These are phyloP conservation scores for Chamaea fasciata DNA, from an alignment of 2,113 vertebrate genomes.

Conservation along the genomic window DNA sequence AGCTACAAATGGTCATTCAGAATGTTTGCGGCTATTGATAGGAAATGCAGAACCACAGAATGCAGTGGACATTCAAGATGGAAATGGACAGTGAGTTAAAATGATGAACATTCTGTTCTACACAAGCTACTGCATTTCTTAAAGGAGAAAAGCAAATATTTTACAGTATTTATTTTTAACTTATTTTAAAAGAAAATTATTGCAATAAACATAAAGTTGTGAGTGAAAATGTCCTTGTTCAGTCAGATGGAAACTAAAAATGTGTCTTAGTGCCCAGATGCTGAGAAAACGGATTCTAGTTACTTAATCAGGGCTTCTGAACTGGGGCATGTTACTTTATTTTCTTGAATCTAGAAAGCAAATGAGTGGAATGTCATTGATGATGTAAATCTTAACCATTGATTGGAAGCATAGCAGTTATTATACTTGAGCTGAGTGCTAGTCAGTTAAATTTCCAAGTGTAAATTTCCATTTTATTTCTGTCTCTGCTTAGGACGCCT, in stretches of 20 bases:
- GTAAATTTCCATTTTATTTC: background rate
- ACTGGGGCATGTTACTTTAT: background rate
- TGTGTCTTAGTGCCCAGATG: background rate
- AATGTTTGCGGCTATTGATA: conserved; percentile 94
- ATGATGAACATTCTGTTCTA: background rate
- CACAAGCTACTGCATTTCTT: background rate
- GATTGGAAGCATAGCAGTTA: background rate
- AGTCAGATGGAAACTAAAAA: background rate
- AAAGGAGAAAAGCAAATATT: background rate
- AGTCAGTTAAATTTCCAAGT: background rate
- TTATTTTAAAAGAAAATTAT: background rate
- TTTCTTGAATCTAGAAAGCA: background rate
- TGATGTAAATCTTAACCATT: background rate
- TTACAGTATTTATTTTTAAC: background rate
- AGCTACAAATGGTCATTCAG: conserved; percentile 97
- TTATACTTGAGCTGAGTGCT: background rate
- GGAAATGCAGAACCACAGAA: conserved; percentile 93
- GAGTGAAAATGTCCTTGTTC: background rate
- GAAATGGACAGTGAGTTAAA: conserved; percentile 93
- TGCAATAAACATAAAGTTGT: background rate
- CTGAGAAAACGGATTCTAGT: background rate
- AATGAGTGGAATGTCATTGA: background rate
- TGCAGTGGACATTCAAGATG: conserved; percentile 93
- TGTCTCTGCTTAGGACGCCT: conserved; percentile 81
- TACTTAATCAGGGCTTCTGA: background rate